phyloP scores from a whole-genome alignment of 2,888 invertebrate genomes.

The Parnassius smintheus region DNA sequence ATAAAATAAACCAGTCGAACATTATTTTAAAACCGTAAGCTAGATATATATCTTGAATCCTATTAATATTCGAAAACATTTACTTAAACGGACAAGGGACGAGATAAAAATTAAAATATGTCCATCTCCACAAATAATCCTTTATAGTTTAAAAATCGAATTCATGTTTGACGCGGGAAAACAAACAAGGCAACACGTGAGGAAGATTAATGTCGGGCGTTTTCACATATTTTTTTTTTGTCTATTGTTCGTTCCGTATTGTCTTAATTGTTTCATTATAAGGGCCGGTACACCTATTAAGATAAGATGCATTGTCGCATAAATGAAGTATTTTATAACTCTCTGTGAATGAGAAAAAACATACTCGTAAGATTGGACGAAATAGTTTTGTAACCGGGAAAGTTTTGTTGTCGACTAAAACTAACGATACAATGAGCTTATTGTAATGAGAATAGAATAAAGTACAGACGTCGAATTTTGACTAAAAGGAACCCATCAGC shows the following conservation, averaged over 20 bases:
- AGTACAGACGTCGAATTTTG: no score
- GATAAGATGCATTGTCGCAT: slow-evolving; percentile 43
- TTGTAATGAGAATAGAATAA: no score
- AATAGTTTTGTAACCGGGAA: slow-evolving; percentile 14
- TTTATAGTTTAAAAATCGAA: slow-evolving; percentile 53
- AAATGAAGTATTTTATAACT: slow-evolving; percentile 23
- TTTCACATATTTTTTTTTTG: slow-evolving; percentile 33
- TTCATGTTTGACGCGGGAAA: slow-evolving; percentile 59
- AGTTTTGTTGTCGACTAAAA: slow-evolving; percentile 10
- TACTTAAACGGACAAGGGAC: slow-evolving; percentile 29
- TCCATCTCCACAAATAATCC: slow-evolving; percentile 42
- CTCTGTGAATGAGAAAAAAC: slow-evolving; percentile 15
- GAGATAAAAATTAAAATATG: slow-evolving; percentile 44
- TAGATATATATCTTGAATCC: slow-evolving; percentile 30
- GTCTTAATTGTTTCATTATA: slow-evolving; percentile 71
- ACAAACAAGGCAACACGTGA: slow-evolving; percentile 60
- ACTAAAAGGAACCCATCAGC: no score
- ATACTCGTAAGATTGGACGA: slow-evolving; percentile 10
- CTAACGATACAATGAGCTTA: no score
- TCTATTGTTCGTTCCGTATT: slow-evolving; percentile 46
- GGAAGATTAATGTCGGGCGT: slow-evolving; percentile 60
- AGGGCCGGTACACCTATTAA: slow-evolving; percentile 50
- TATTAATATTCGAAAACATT: slow-evolving; percentile 42
- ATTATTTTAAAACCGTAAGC: slow-evolving; percentile 20
- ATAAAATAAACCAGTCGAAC: slow-evolving; percentile 1